phyloP scores from a whole-genome alignment of 2,888 invertebrate species.

The Lasioglossum figueresi region DNA sequence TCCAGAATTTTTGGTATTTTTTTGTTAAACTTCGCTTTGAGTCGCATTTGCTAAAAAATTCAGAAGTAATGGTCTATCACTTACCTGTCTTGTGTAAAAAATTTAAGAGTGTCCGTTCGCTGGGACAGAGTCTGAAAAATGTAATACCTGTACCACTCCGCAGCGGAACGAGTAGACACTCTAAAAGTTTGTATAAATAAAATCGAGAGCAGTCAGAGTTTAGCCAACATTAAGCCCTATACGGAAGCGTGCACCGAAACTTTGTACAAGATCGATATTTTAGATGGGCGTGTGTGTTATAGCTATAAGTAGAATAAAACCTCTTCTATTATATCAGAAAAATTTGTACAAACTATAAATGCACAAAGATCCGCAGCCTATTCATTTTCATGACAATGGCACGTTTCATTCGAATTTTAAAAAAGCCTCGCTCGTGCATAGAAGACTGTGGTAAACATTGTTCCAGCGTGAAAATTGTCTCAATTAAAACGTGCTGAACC shows the following conservation, averaged over 20 bases:
- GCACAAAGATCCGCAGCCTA: not conserved
- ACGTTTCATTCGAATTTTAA: not conserved
- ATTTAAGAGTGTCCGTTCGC: not conserved
- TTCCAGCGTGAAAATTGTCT: conserved; percentile 5
- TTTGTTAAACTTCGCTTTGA: not conserved
- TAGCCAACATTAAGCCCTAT: not conserved
- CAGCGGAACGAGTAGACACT: not conserved
- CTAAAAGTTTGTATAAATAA: not conserved
- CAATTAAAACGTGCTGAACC: not conserved
- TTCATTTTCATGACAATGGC: not conserved
- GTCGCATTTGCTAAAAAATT: not conserved
- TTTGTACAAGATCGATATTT: not conserved
- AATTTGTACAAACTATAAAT: not conserved
- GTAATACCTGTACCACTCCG: not conserved
- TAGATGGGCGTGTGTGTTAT: not conserved
- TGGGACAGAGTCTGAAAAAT: not conserved
- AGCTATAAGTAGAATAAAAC: not conserved
- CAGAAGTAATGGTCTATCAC: not conserved
- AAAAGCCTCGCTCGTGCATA: not conserved
- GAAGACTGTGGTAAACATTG: not conserved
- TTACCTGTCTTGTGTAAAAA: not conserved
- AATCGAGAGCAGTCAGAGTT: not conserved
- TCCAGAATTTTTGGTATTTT: not conserved
- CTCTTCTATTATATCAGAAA: not conserved
- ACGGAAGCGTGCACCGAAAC: not conserved